Evolutionary conservation across 1,140 invertebrate species (phyloP).

Genomic region (Anastatus disparis): DNA sequence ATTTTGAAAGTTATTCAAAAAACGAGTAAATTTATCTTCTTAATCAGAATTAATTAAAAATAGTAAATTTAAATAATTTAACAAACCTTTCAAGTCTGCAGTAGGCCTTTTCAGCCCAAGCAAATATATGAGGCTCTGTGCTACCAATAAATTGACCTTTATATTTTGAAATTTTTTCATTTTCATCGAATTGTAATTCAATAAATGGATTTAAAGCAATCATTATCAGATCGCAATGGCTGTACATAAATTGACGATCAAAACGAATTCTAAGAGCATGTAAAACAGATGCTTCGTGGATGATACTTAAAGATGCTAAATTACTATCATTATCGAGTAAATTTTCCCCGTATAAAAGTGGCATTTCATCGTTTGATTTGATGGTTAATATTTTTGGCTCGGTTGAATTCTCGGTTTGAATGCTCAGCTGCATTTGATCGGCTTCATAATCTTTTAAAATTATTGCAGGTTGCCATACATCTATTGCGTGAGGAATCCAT

Average conservation of each 20-base stretch:
- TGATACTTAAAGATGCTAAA: conserved; percentile 95
- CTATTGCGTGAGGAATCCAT: conserved; percentile 3
- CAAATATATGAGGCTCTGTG: conserved; percentile 98
- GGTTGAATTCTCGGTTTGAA: conserved; percentile 76
- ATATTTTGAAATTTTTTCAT: conserved; percentile 94
- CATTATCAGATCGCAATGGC: conserved; percentile 97
- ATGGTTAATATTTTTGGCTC: conserved; percentile 70
- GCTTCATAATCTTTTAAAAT: conserved; percentile 77
- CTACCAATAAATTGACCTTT: conserved; percentile 92
- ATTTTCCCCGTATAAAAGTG: conserved; percentile 87
- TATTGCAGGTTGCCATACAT: not conserved
- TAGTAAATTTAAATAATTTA: not conserved
- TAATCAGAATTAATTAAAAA: not conserved
- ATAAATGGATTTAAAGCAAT: conserved; percentile 98
- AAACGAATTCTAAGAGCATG: conserved; percentile 93
- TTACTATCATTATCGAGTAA: conserved; percentile 89
- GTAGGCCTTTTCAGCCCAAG: conserved; percentile 96
- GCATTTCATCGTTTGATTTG: conserved; percentile 80
- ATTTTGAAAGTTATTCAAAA: too few species aligned
- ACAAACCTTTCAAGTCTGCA: conserved; percentile 88
- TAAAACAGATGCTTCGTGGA: conserved; percentile 97
- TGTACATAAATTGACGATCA: conserved; percentile 93
- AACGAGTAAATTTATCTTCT: too few species aligned
- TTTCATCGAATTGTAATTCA: conserved; percentile 91
- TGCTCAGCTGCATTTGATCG: conserved; percentile 67